A percentile compares a stretch with the other conserved stretches of the same genome.
Conservation (phyloP, 23 tunicate genomes). For the Corella eumyota region DNA sequence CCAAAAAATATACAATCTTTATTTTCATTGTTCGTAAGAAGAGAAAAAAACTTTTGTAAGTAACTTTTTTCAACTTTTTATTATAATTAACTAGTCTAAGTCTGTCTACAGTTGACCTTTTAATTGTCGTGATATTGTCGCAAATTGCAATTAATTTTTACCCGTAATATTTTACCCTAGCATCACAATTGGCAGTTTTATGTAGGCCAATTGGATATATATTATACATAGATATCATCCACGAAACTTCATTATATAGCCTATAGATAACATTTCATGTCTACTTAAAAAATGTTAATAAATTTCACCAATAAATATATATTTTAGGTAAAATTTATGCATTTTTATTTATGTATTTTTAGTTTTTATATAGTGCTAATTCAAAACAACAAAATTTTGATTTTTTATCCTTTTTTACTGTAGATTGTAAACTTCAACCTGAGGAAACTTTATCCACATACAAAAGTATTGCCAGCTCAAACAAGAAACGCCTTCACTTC, state of each 20-base stretch:
- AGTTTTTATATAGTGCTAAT: neutral
- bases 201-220: no score
- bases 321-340: neutral
- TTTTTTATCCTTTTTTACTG: neutral
- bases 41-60: conserved; percentile 72
- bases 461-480: conserved; percentile 14
- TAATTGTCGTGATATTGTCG: no score
- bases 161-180: no score
- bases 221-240: no score
- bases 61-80: no score
- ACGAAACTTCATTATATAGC: no score
- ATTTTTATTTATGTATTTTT: neutral
- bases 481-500: conserved; percentile 43
- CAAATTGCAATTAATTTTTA: no score
- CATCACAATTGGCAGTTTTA: no score
- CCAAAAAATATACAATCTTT: conserved; percentile 6
- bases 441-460: conserved; percentile 20
- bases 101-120: no score
- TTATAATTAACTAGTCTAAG: no score
- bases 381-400: neutral
- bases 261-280: neutral
- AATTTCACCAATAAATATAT: neutral
- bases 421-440: conserved; percentile 35
- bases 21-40: conserved; percentile 22
- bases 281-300: neutral